These are phyloP conservation scores for Cyanoramphus novaezelandiae DNA, from an alignment of 2,113 vertebrate genomes.

Conservation along the genomic window DNA sequence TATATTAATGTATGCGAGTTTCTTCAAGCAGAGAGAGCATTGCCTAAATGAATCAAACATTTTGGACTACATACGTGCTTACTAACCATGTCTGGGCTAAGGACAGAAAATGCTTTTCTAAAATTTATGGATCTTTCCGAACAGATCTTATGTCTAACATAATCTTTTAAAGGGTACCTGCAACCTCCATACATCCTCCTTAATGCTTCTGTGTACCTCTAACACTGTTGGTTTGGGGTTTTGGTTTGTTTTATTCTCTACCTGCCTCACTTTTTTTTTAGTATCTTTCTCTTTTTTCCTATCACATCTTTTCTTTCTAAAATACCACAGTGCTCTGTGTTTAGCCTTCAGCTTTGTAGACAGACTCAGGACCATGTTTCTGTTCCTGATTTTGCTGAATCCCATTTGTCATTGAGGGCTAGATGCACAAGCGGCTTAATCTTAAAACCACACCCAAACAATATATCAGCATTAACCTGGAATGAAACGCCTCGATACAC, in stretches of 20 bases:
- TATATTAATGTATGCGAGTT: not conserved
- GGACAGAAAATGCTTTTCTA: not conserved
- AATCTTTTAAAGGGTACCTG: not conserved
- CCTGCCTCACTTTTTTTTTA: not conserved
- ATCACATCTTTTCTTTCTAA: not conserved
- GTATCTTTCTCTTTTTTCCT: not conserved
- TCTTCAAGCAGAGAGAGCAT: not conserved
- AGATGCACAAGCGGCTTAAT: not conserved
- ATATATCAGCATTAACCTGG: not conserved
- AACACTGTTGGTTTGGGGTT: not conserved
- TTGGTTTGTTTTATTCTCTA: not conserved
- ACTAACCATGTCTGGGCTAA: not conserved
- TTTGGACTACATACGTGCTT: not conserved
- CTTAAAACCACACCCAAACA: accelerated
- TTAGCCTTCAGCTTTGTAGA: not conserved
- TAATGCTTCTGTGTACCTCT: not conserved
- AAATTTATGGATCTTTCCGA: not conserved
- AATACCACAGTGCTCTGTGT: not conserved
- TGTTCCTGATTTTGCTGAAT: not conserved
- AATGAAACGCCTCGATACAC: not conserved
- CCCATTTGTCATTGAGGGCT: not conserved
- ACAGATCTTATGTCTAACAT: not conserved
- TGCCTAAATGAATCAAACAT: not conserved
- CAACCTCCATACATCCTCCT: not conserved
- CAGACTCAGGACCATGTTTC: not conserved